Conservation (phyloP, 2,113 vertebrate genomes). For the Gymnogyps californianus region DNA sequence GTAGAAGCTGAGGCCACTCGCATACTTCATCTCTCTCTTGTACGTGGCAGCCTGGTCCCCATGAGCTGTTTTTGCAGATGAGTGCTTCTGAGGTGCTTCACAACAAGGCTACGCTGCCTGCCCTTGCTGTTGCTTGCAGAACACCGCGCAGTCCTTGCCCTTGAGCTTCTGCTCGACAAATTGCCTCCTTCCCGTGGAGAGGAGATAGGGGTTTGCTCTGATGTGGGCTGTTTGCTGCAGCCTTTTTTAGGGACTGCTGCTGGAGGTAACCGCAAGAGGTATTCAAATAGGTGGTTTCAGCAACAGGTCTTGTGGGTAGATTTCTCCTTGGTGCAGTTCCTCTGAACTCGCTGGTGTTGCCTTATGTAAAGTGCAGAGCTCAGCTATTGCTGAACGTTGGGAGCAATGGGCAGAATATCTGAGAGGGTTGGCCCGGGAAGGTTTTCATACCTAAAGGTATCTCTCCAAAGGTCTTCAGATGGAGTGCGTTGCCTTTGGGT, state of each 20-base stretch:
- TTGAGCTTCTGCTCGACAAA: background rate
- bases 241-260: background rate
- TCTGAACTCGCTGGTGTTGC: background rate
- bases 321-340: background rate
- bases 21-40: background rate
- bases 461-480: background rate
- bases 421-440: background rate
- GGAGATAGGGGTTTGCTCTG: background rate
- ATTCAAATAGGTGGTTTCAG: background rate
- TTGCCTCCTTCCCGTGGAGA: background rate
- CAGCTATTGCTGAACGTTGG: background rate
- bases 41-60: background rate
- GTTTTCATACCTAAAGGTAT: background rate
- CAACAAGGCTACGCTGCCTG: background rate
- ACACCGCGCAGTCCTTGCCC: background rate
- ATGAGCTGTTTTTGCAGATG: background rate
- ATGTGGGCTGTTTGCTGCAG: background rate
- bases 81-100: background rate
- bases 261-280: background rate
- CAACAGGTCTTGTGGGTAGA: background rate
- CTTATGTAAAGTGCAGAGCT: fast-evolving
- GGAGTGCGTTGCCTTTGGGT: fast-evolving
- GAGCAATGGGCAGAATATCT: fast-evolving
- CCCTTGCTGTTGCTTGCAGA: background rate
- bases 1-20: background rate